Percentiles rank a stretch among this genome's conserved stretches.
Conservation (phyloP, 2,888 invertebrate genomes). For the Xanthia togata region DNA sequence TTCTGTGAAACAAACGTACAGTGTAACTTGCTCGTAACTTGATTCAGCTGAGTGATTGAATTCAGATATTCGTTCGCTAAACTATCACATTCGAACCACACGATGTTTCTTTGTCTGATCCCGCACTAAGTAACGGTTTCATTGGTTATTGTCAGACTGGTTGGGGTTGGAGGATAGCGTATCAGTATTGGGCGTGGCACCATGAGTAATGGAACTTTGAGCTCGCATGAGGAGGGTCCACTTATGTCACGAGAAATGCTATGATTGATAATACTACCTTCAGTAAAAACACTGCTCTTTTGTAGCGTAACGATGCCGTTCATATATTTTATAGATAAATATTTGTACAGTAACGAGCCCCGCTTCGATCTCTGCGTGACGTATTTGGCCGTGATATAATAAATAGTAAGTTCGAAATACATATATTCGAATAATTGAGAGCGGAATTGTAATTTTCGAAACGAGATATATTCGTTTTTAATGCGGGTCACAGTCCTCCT, state of each 20-base stretch:
- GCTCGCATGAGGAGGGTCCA: conserved; percentile 89
- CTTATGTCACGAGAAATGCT: conserved; percentile 88
- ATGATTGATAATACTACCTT: conserved; percentile 88
- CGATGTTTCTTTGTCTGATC: conserved; percentile 61
- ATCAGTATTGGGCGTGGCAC: conserved; percentile 87
- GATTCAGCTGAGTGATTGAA: conserved; percentile 59
- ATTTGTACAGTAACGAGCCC: conserved; percentile 49
- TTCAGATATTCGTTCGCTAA: conserved; percentile 49
- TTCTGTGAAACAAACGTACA: conserved; percentile 33
- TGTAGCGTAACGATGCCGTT: conserved; percentile 74
- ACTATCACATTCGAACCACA: conserved; percentile 43
- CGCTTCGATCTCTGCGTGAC: conserved; percentile 33
- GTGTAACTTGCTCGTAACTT: conserved; percentile 45
- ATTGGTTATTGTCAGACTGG: conserved; percentile 75
- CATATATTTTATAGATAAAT: conserved; percentile 67
- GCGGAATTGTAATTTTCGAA: conserved; percentile 50
- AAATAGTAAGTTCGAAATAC: conserved; percentile 33
- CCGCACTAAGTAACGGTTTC: conserved; percentile 56
- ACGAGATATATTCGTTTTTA: conserved; percentile 22
- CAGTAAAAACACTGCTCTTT: conserved; percentile 85
- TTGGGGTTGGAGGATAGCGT: conserved; percentile 78
- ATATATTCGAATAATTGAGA: conserved; percentile 31
- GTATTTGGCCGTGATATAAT: conserved; percentile 33
- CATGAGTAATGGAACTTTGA: conserved; percentile 89
- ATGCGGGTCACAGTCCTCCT: conserved; percentile 33